These are phyloP conservation scores for Anhinga anhinga DNA, from an alignment of 2,113 vertebrate species.

Conservation along the genomic window DNA sequence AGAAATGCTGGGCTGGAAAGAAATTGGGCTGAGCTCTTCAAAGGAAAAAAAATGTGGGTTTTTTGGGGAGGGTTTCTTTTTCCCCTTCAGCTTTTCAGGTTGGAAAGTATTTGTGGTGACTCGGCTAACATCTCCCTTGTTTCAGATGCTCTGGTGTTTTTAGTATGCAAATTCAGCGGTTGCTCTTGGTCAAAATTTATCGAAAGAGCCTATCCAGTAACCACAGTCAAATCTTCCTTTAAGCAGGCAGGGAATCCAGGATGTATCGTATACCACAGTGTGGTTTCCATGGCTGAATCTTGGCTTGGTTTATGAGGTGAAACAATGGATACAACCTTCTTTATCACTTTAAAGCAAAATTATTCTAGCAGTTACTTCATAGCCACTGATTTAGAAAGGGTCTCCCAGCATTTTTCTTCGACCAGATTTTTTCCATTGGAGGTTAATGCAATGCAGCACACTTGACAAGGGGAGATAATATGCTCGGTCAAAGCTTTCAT, in stretches of 20 bases:
- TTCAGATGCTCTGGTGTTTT: not conserved
- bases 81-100: not conserved
- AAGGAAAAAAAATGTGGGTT: fast-evolving
- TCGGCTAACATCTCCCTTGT: not conserved
- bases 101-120: not conserved
- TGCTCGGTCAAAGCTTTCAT: not conserved
- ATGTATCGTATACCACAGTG: fast-evolving
- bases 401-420: not conserved
- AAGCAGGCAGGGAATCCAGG: not conserved
- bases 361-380: not conserved
- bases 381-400: not conserved
- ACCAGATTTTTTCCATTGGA: not conserved
- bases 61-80: not conserved
- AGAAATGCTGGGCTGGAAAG: not conserved
- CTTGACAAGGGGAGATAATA: not conserved
- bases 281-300: not conserved
- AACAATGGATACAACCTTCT: not conserved
- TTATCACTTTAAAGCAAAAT: not conserved
- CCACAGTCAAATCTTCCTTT: not conserved
- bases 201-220: not conserved
- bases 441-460: not conserved
- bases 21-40: not conserved
- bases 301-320: not conserved
- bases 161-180: not conserved
- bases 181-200: not conserved